These are phyloP conservation scores for Rotaria macrura DNA, from an alignment of 2,888 invertebrate species.

Conservation along the genomic window DNA sequence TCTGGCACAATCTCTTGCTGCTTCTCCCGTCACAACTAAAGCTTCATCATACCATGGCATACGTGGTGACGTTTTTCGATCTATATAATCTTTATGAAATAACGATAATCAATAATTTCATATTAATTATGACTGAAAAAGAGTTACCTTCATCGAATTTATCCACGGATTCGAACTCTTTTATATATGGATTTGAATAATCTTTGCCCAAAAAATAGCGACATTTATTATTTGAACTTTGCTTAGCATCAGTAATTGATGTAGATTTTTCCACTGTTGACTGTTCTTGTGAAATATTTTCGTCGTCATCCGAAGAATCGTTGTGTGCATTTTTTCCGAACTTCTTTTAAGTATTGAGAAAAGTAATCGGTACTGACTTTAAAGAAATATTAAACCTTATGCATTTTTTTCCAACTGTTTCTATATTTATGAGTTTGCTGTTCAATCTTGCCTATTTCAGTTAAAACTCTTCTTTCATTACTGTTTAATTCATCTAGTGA, in stretches of 20 bases:
- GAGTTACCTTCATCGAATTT: constrained; percentile 25
- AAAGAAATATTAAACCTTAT: too few relatives aligned
- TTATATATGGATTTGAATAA: constrained; percentile 86
- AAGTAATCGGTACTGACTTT: too few relatives aligned
- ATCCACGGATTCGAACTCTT: constrained; percentile 58
- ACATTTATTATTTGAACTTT: constrained; percentile 1
- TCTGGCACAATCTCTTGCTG: constrained; percentile 75
- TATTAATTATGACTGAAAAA: background rate
- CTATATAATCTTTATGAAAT: constrained; percentile 44
- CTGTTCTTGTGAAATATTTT: background rate
- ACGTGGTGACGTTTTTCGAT: constrained; percentile 66
- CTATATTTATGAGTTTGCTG: background rate
- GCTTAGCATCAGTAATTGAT: background rate
- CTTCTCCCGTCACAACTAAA: constrained; percentile 67
- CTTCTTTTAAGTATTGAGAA: too few relatives aligned
- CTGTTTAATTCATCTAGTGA: background rate
- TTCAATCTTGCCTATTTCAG: background rate
- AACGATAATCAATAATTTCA: constrained; percentile 39
- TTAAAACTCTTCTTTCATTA: background rate
- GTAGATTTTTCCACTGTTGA: background rate
- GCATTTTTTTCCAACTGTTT: background rate
- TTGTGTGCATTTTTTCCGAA: background rate
- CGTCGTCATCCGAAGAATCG: background rate
- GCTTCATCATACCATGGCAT: constrained; percentile 97
- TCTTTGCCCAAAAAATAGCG: constrained; percentile 82